A percentile compares a stretch with the other conserved stretches of the same genome.
Evolutionary conservation across 2,888 invertebrate genomes (phyloP).

Genomic region (Heliothis peltigera): DNA sequence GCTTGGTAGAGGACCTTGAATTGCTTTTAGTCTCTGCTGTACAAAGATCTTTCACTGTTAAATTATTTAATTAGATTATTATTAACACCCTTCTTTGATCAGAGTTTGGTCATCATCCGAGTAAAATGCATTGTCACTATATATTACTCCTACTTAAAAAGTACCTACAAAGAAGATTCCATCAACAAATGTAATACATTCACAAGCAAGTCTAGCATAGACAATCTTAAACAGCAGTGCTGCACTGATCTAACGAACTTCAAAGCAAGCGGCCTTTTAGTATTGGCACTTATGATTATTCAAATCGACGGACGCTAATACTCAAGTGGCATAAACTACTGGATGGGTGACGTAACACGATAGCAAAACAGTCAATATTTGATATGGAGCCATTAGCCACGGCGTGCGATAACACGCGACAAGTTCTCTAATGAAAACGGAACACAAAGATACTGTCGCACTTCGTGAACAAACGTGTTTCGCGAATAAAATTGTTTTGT

Average conservation of each 20-base stretch:
- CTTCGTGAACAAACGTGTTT: conserved; percentile 44
- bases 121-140: no score
- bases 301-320: conserved; percentile 65
- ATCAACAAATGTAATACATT: conserved; percentile 25
- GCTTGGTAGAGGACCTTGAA: no score
- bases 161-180: conserved; percentile 1
- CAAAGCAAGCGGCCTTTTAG: conserved; percentile 56
- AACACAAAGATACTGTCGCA: conserved; percentile 72
- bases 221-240: conserved; percentile 22
- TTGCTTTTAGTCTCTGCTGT: no score
- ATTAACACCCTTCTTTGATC: neutral
- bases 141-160: no score
- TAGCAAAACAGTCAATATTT: conserved; percentile 87
- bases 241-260: conserved; percentile 27
- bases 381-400: conserved; percentile 83
- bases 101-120: neutral
- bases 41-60: no score
- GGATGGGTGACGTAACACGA: conserved; percentile 85
- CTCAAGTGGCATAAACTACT: conserved; percentile 68
- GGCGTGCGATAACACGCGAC: conserved; percentile 79
- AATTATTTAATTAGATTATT: no score
- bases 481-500: conserved; percentile 55
- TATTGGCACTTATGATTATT: conserved; percentile 57
- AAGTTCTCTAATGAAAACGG: conserved; percentile 86
- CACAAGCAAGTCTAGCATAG: conserved; percentile 4